phyloP scores from a whole-genome alignment of 2,797 vertebrate genomes.

The Acanthurus lineatus region DNA sequence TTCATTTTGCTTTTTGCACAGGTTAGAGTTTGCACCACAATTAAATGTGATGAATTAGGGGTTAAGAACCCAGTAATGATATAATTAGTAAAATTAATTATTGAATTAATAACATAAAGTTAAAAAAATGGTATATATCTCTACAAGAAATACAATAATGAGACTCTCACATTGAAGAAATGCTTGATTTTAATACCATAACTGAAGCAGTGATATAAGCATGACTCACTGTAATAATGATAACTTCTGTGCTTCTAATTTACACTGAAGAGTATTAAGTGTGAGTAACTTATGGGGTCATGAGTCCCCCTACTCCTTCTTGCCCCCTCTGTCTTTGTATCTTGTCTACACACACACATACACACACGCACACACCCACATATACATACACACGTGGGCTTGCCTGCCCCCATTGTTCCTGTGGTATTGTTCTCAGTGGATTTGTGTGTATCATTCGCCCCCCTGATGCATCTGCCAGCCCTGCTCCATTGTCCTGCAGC shows the following conservation, averaged over 20 bases:
- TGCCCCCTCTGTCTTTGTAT: not conserved
- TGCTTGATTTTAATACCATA: not conserved
- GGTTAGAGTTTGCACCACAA: not conserved
- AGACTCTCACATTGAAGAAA: not conserved
- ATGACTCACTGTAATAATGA: not conserved
- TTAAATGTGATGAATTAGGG: not conserved
- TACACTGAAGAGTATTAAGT: not conserved
- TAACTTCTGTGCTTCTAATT: not conserved
- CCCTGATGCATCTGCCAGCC: constrained; percentile 79
- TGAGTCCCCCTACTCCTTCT: not conserved
- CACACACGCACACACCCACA: constrained; percentile 17
- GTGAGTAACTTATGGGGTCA: not conserved
- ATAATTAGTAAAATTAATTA: not conserved
- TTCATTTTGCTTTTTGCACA: not conserved
- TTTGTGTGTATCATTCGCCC: constrained; percentile 63
- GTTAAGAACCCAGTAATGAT: not conserved
- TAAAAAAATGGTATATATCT: not conserved
- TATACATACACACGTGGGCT: constrained; percentile 22
- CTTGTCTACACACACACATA: not conserved
- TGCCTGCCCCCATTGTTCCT: constrained; percentile 64
- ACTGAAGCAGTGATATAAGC: not conserved
- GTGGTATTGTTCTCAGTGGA: constrained; percentile 72
- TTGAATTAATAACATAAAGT: not conserved
- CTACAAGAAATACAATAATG: not conserved
- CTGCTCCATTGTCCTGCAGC: constrained; percentile 77